A percentile compares a stretch with the other conserved stretches of the same genome.
Conservation (phyloP, 2,888 invertebrate genomes). For the Chalcosyrphus nemorum region DNA sequence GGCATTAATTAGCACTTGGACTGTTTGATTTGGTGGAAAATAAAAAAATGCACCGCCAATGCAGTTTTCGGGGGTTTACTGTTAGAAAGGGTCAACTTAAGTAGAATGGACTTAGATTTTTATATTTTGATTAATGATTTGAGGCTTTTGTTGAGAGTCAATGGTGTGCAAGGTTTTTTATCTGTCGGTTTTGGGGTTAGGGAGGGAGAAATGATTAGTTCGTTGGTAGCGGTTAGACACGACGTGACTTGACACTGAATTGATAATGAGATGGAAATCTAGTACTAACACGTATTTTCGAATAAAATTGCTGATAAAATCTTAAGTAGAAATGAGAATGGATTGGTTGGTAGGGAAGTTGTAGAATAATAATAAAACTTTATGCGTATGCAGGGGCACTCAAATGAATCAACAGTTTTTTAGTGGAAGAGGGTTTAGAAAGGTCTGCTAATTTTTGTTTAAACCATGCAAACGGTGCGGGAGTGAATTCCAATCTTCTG, state of each 20-base stretch:
- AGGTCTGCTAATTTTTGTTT: no score
- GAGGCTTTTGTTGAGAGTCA: slow-evolving; percentile 2
- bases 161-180: slow-evolving; percentile 1
- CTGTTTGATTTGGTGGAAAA: slow-evolving; percentile 11
- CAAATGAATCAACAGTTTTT: no score
- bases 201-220: not conserved
- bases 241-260: slow-evolving; percentile 62
- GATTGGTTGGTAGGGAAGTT: not conserved
- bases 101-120: slow-evolving; percentile 25
- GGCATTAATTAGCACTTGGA: slow-evolving; percentile 70
- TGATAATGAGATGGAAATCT: slow-evolving; percentile 46
- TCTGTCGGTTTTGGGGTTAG: not conserved
- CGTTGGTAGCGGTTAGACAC: slow-evolving; percentile 16
- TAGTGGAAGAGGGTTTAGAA: no score
- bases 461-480: no score
- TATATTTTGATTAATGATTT: slow-evolving; percentile 53
- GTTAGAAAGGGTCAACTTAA: not conserved
- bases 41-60: slow-evolving; percentile 45
- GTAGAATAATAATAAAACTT: no score
- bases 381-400: not conserved
- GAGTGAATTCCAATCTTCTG: no score
- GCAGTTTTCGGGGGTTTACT: slow-evolving; percentile 24
- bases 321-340: not conserved
- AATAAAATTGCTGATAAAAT: slow-evolving; percentile 25
- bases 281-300: slow-evolving; percentile 19